Conservation (phyloP, 2,113 vertebrate genomes). For the Rana temporaria region DNA sequence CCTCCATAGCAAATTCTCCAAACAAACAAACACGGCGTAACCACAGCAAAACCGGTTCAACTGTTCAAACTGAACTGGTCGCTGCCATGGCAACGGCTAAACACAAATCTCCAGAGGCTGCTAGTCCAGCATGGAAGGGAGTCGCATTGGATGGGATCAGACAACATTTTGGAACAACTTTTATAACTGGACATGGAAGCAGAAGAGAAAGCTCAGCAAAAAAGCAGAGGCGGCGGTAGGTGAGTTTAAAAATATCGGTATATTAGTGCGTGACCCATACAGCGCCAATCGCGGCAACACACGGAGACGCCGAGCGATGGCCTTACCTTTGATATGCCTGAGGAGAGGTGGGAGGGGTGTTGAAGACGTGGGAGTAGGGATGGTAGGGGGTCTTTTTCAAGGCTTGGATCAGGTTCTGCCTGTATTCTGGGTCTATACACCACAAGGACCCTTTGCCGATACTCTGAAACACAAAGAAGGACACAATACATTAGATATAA, state of each 20-base stretch:
- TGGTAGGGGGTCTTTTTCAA: slow-evolving; percentile 99
- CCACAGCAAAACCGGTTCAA: slow-evolving; percentile 60
- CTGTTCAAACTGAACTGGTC: neutral
- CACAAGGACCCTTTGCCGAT: slow-evolving; percentile 98
- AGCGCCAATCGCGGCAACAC: neutral
- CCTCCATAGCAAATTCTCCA: neutral
- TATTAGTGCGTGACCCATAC: no score
- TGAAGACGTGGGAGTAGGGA: slow-evolving; percentile 90
- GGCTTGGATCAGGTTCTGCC: slow-evolving; percentile 98
- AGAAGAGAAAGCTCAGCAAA: no score
- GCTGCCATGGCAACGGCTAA: slow-evolving; percentile 43
- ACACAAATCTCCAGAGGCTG: neutral
- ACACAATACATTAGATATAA: neutral
- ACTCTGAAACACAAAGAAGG: slow-evolving; percentile 82
- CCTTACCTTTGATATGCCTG: slow-evolving; percentile 96
- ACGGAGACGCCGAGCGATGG: neutral
- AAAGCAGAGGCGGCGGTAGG: no score
- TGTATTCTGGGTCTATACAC: slow-evolving; percentile 99
- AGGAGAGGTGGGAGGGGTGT: slow-evolving; percentile 87
- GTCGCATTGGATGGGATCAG: neutral
- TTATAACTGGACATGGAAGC: no score
- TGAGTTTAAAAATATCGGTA: neutral
- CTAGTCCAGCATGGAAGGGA: neutral
- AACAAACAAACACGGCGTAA: slow-evolving; percentile 33
- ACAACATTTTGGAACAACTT: no score